These are phyloP conservation scores for Chloroclysta siterata DNA, from an alignment of 2,888 invertebrate species.

Conservation along the genomic window DNA sequence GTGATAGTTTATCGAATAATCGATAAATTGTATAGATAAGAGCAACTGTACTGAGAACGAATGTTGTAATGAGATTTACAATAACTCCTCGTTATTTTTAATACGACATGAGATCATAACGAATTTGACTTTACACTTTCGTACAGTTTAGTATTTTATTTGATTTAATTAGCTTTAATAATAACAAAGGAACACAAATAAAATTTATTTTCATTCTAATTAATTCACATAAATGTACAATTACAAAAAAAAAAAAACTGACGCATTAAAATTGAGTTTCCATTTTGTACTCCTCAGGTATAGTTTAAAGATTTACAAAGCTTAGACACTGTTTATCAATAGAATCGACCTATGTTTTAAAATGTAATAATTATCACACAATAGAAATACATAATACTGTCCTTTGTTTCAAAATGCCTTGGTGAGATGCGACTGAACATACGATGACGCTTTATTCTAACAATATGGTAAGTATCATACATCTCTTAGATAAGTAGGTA, in stretches of 20 bases:
- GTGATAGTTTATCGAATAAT: slow-evolving; percentile 40
- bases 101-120: background rate
- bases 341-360: slow-evolving; percentile 19
- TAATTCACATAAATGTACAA: too few relatives aligned
- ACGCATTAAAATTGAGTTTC: too few relatives aligned
- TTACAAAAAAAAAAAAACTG: too few relatives aligned
- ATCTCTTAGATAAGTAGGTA: too few relatives aligned
- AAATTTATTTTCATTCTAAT: too few relatives aligned
- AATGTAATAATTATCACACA: slow-evolving; percentile 53
- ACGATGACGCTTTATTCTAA: slow-evolving; percentile 23
- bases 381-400: slow-evolving; percentile 40
- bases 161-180: too few relatives aligned
- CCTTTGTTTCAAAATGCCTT: slow-evolving; percentile 47
- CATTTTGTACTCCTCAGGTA: background rate
- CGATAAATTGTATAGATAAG: slow-evolving; percentile 34
- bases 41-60: slow-evolving; percentile 20
- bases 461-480: slow-evolving; percentile 42
- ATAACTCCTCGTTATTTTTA: slow-evolving; percentile 9
- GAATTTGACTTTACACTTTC: too few relatives aligned
- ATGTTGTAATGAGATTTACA: slow-evolving; percentile 19
- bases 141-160: too few relatives aligned
- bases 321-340: slow-evolving; percentile 7
- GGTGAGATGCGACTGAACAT: slow-evolving; percentile 43
- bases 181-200: too few relatives aligned
- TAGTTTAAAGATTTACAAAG: slow-evolving; percentile 4